These are phyloP conservation scores for Brachyptera putata DNA, from an alignment of 2,888 invertebrate species.

Conservation along the genomic window DNA sequence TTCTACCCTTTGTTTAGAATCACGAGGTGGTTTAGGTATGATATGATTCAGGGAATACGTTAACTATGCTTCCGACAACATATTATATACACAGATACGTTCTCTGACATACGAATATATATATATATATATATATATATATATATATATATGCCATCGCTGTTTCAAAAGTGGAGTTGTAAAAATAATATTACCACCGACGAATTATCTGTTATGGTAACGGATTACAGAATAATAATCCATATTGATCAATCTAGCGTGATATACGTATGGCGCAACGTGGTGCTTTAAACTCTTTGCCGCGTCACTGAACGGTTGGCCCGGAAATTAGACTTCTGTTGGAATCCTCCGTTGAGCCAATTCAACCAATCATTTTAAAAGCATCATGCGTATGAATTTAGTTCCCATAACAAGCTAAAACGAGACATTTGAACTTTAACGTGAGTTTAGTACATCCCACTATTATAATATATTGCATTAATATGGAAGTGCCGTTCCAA, in stretches of 20 bases:
- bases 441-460: too few species aligned
- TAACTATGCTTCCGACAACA: too few species aligned
- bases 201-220: neutral
- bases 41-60: neutral
- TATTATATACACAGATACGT: too few species aligned
- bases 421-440: too few species aligned
- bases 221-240: neutral
- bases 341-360: neutral
- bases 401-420: neutral
- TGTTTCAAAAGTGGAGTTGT: neutral
- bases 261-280: neutral
- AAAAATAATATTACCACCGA: neutral
- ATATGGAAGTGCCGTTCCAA: too few species aligned
- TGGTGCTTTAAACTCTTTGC: neutral
- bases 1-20: neutral
- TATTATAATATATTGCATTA: too few species aligned
- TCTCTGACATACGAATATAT: too few species aligned
- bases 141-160: too few species aligned
- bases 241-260: neutral
- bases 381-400: neutral
- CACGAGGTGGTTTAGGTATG: neutral
- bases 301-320: neutral
- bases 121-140: too few species aligned
- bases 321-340: slow-evolving; percentile 5
- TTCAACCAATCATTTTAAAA: slow-evolving; percentile 9